Evolutionary conservation across 2,113 vertebrate genomes (phyloP).

Genomic region (Naja naja): DNA sequence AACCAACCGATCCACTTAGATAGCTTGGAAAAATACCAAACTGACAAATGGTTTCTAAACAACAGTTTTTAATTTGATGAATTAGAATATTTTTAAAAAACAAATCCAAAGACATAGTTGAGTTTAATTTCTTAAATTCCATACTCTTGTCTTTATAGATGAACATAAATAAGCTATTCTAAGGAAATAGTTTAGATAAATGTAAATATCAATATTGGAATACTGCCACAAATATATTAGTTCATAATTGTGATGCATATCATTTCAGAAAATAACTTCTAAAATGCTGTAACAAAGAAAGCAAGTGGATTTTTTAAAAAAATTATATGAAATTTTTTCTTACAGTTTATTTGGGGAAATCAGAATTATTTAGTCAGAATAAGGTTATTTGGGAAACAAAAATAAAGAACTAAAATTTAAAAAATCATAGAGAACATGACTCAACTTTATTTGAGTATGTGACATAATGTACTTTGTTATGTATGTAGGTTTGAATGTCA

Average conservation of each 20-base stretch:
- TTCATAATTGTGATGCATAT: not conserved
- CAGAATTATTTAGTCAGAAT: not conserved
- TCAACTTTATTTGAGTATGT: not conserved
- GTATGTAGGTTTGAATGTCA: no score
- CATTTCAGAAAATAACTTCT: not conserved
- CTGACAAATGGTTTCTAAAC: not conserved
- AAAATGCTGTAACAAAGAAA: not conserved
- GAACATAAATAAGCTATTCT: not conserved
- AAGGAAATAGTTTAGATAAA: not conserved
- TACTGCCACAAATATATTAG: not conserved
- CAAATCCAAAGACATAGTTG: not conserved
- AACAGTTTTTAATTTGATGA: constrained; percentile 26
- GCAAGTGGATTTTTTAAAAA: not conserved
- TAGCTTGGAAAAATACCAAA: constrained; percentile 25
- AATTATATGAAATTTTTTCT: not conserved
- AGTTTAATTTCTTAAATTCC: constrained; percentile 9
- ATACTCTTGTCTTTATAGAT: not conserved
- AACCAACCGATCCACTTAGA: constrained; percentile 19
- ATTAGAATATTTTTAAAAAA: not conserved
- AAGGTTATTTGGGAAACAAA: not conserved
- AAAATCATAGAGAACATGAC: not conserved
- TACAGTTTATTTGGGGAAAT: not conserved
- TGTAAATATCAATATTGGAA: not conserved
- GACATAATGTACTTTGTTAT: not conserved
- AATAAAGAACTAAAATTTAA: not conserved